Evolutionary conservation across 2,888 invertebrate species (phyloP), one percentile per base, ranked within the genome.

Genomic region (Erpobdella octoculata): DNA sequence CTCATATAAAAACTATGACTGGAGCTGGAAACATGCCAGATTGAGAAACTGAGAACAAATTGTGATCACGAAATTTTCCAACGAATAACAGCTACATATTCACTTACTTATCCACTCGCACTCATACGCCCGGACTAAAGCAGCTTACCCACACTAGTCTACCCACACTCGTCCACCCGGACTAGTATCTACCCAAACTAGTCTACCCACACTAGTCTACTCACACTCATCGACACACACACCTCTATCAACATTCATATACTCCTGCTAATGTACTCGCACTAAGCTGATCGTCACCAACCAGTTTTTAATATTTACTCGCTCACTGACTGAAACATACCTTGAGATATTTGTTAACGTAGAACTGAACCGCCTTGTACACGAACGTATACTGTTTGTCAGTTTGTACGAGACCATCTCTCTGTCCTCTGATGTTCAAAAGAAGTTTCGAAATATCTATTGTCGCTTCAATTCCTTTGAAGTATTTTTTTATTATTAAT

Each of bases 361-460:
- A 80, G 71, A 81, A 80, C 59, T 79, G 78, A 5, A 98, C 91
- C 74, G 97, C 97, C 85, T 94, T 88, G 86, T 99, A 99, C 73
- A 99, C 93, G 85, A 99, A 98, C 86, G 95, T 94, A 85, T 99
- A 99, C 86, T 99, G 98, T 68, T 95, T 95, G 86, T 97, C 97
- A 72, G 97, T 98, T 86, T 99, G 98, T 77, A 99, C 98, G 92
- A 99, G 92, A 75, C 97, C 97, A 69, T 95, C 95, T 72, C 98
- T 88, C 85, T 97, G 96, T 71, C 92, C 91, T 76, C 98, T 87
- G 75, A 98, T 92, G 90, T 92, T 92, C 85, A 94, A 93, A 77
- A 97, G 94, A 75, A 95, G 94, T 81, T 93, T 90, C 85, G 94
- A 93, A 78, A 99, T 93, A 83, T 98, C 97, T 79, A 99, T 95